Conservation (phyloP, 37 sponge, comb jelly and placozoan species). For the Aphrocallistes beatrix region DNA sequence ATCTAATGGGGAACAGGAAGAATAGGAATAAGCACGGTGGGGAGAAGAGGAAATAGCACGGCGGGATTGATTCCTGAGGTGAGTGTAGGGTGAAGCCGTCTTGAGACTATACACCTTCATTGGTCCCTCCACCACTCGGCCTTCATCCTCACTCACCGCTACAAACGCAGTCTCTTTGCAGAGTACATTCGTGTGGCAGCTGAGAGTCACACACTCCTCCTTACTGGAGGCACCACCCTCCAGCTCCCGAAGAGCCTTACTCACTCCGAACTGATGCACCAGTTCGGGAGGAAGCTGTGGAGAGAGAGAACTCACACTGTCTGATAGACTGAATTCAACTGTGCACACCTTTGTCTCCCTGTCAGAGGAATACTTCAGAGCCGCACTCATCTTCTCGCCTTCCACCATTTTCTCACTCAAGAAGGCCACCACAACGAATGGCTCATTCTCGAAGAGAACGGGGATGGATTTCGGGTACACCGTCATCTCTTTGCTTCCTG, state of each 20-base stretch:
- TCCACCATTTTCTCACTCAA: neutral
- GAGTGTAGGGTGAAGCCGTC: too few species aligned
- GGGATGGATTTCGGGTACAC: neutral
- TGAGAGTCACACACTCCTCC: neutral
- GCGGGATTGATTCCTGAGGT: too few species aligned
- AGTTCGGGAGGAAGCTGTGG: neutral
- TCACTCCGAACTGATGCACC: slow-evolving; percentile 10
- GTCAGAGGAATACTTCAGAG: neutral
- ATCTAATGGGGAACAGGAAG: too few species aligned
- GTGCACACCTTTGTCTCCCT: neutral
- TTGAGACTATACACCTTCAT: neutral
- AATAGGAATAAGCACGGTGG: too few species aligned
- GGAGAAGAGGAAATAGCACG: too few species aligned
- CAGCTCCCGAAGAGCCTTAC: neutral
- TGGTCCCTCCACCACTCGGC: neutral
- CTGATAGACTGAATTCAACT: neutral
- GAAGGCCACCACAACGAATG: neutral
- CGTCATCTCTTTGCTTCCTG: neutral
- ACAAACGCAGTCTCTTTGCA: neutral
- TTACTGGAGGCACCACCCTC: neutral
- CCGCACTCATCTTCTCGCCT: neutral
- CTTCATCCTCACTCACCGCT: neutral
- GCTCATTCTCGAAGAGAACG: slow-evolving; percentile 9
- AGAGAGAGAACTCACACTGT: neutral
- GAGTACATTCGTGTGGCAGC: neutral